Evolutionary conservation across 2,113 vertebrate species (phyloP), one percentile per base, ranked within the genome.

Genomic region (Benitochromis conjunctus): DNA sequence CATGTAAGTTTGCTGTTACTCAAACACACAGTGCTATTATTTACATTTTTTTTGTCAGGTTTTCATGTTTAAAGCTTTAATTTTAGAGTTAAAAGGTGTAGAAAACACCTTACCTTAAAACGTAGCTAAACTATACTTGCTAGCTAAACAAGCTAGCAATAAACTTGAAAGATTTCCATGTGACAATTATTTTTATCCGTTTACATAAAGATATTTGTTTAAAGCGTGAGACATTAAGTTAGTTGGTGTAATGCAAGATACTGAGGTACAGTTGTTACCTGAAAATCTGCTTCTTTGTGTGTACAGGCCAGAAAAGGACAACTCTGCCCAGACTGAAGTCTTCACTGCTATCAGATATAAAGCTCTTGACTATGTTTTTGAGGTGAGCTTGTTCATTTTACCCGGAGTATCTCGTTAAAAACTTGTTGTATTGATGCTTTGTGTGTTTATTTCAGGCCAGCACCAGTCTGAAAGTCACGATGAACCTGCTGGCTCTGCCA

Each of bases 351-450:
- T 94, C 66, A 91, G 89, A 88, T 96, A 71, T 84, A 95, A 94
- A 86, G 93, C 94, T 41, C 78, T 96, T 5, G 94, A 96, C 84
- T 97, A 96, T 81, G 90, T 89, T 5, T 95, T 92, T 89, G 96
- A 97, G 94, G 96, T 96, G 88, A 86, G 91, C 86, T 29, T 41
- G 8, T 58, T 55, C 1, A 0, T 60, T n/a, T 46, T 69, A 38
- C 8, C 1, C 29, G 13, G n/a, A 26, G 6, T 34, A 18, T 21
- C 29, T 11, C 9, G 12, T 21, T 43, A 38, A 66, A 51, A 34
- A 2, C 1, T 16, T 26, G 4, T 48, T 79, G 10, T 71, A 19
- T 5, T 81, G 2, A 9, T n/a, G 80, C 18, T 80, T 79, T 10
- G 1, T 60, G 4, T 66, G 36, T 84, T 71, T 54, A 79, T 41